Conservation (phyloP, 2,113 vertebrate genomes). For the Erpornis zantholeuca region DNA sequence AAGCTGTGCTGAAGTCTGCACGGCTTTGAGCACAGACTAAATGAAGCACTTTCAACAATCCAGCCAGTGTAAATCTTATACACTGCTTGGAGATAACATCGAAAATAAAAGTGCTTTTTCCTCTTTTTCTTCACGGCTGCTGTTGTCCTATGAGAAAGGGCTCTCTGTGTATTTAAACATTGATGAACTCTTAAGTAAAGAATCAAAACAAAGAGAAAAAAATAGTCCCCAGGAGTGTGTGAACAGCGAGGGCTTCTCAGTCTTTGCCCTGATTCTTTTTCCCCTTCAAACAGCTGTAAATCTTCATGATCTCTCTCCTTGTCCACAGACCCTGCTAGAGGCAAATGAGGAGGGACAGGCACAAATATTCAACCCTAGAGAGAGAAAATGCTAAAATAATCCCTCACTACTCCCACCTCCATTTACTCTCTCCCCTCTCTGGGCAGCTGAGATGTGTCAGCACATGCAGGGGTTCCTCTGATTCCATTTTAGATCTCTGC, state of each 20-base stretch:
- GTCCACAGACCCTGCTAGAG: not conserved
- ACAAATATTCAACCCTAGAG: not conserved
- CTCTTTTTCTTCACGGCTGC: not conserved
- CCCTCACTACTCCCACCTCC: not conserved
- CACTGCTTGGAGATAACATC: not conserved
- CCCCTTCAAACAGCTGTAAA: not conserved
- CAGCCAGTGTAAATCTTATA: not conserved
- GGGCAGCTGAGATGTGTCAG: not conserved
- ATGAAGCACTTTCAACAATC: not conserved
- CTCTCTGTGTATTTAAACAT: not conserved
- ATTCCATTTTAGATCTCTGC: not conserved
- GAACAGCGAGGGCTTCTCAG: not conserved
- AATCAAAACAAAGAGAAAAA: slow-evolving; percentile 31
- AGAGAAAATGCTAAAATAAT: not conserved
- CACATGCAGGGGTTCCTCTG: not conserved
- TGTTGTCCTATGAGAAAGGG: not conserved
- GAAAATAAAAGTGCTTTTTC: not conserved
- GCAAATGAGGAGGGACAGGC: not conserved
- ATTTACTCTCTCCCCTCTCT: not conserved
- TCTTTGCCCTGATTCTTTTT: not conserved
- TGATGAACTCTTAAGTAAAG: slow-evolving; percentile 45
- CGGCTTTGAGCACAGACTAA: not conserved
- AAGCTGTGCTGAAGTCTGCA: not conserved
- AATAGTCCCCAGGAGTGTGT: not conserved
- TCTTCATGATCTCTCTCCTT: not conserved